These are phyloP conservation scores for Calcarius lapponicus DNA, from an alignment of 2,797 vertebrate species.

Conservation along the genomic window DNA sequence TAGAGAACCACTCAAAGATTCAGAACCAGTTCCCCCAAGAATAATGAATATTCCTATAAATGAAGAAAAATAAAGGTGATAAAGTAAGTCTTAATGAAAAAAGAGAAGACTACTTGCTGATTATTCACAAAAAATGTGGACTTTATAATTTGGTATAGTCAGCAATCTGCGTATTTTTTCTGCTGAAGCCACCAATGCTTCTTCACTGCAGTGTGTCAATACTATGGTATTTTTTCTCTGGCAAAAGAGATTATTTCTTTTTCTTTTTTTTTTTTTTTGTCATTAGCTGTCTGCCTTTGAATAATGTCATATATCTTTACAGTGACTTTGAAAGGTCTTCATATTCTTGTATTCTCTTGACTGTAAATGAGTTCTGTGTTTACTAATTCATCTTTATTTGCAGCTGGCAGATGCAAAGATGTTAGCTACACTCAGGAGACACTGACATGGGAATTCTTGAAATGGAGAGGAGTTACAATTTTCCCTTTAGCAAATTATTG, in stretches of 20 bases:
- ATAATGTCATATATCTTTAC: not conserved
- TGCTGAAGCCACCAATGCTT: not conserved
- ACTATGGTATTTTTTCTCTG: not conserved
- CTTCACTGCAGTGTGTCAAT: not conserved
- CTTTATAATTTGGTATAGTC: not conserved
- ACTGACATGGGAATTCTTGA: not conserved
- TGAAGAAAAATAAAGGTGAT: not conserved
- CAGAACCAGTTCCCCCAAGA: not conserved
- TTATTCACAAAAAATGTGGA: not conserved
- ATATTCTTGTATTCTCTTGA: not conserved
- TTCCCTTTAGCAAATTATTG: constrained; percentile 3
- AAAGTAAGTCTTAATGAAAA: not conserved
- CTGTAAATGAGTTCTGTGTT: not conserved
- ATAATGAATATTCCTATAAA: not conserved
- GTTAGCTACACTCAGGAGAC: not conserved
- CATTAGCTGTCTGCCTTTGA: not conserved
- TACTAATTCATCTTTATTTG: constrained; percentile 41
- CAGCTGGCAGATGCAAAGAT: constrained; percentile 17
- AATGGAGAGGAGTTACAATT: not conserved
- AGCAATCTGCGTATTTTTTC: not conserved
- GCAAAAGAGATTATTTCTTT: not conserved
- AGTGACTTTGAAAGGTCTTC: not conserved
- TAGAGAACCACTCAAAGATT: not conserved
- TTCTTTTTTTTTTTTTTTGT: not conserved
- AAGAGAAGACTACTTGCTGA: not conserved